A percentile compares a stretch with the other conserved stretches of the same genome.
Conservation (phyloP, 2,797 vertebrate species). For the Pterois miles region DNA sequence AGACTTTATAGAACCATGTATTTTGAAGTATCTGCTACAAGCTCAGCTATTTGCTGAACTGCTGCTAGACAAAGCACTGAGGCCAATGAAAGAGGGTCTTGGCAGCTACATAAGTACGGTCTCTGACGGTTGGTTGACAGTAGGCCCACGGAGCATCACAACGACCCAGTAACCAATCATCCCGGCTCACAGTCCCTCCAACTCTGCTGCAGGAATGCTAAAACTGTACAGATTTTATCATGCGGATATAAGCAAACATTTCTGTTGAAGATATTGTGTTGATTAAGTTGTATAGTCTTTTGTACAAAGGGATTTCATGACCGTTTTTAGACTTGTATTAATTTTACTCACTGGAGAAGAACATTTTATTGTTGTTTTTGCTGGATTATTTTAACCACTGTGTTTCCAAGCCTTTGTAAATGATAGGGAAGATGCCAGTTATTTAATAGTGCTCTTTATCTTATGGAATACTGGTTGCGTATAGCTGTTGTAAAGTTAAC, state of each 20-base stretch:
- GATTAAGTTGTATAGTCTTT: constrained; percentile 89
- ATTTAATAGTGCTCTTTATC: constrained; percentile 86
- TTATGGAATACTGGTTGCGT: constrained; percentile 79
- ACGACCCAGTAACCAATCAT: constrained; percentile 54
- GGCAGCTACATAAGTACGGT: constrained; percentile 81
- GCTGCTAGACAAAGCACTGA: constrained; percentile 88
- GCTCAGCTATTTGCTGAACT: constrained; percentile 82
- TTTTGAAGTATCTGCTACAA: constrained; percentile 81
- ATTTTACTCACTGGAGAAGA: constrained; percentile 86
- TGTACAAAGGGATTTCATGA: constrained; percentile 90
- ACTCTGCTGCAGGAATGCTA: constrained; percentile 75
- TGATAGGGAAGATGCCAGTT: constrained; percentile 85
- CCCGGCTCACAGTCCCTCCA: constrained; percentile 71
- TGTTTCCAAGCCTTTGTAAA: constrained; percentile 83
- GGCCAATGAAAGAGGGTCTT: constrained; percentile 79
- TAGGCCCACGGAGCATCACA: constrained; percentile 55
- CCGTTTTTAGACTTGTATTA: constrained; percentile 79
- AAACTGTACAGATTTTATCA: constrained; percentile 79
- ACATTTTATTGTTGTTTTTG: constrained; percentile 67
- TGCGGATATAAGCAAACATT: constrained; percentile 65
- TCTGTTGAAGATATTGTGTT: constrained; percentile 80
- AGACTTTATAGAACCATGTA: constrained; percentile 71
- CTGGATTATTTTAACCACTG: constrained; percentile 87
- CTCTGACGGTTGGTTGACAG: constrained; percentile 57
- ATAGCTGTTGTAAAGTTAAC: constrained; percentile 90